Evolutionary conservation across 2,888 invertebrate species (phyloP).

Genomic region (Bellardia bayeri): DNA sequence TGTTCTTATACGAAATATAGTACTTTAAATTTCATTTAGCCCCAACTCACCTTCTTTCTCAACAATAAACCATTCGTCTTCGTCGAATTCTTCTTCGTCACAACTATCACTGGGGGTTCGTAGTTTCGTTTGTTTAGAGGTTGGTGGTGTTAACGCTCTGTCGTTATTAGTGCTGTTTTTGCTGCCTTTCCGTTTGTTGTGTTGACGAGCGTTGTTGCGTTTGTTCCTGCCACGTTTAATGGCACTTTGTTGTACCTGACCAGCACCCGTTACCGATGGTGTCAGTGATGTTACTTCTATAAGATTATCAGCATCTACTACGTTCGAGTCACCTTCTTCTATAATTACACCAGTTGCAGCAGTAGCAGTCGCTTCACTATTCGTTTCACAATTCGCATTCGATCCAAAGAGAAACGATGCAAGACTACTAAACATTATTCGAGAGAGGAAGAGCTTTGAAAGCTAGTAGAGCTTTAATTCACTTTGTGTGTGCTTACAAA

Average conservation of each 20-base stretch:
- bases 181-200: constrained; percentile 67
- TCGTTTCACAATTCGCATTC: constrained; percentile 78
- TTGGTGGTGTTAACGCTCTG: constrained; percentile 44
- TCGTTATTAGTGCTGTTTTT: constrained; percentile 39
- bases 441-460: constrained; percentile 49
- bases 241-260: constrained; percentile 49
- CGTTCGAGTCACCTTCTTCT: constrained; percentile 63
- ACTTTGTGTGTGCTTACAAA: constrained; percentile 9
- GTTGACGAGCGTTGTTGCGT: constrained; percentile 68
- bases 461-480: constrained; percentile 60
- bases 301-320: constrained; percentile 77
- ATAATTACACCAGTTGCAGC: constrained; percentile 52
- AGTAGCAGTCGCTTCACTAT: constrained; percentile 74
- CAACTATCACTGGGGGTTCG: constrained; percentile 74
- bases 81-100: constrained; percentile 78
- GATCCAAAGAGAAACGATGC: constrained; percentile 86
- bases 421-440: constrained; percentile 87
- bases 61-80: constrained; percentile 86
- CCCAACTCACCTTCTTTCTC: constrained; percentile 83
- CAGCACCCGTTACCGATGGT: constrained; percentile 80
- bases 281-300: constrained; percentile 81
- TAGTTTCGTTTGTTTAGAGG: constrained; percentile 74
- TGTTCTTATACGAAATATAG: too few species aligned
- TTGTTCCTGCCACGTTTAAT: constrained; percentile 74
- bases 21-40: too few species aligned